Conservation (phyloP, 1,140 invertebrate species). For the Triops longicaudatus region DNA sequence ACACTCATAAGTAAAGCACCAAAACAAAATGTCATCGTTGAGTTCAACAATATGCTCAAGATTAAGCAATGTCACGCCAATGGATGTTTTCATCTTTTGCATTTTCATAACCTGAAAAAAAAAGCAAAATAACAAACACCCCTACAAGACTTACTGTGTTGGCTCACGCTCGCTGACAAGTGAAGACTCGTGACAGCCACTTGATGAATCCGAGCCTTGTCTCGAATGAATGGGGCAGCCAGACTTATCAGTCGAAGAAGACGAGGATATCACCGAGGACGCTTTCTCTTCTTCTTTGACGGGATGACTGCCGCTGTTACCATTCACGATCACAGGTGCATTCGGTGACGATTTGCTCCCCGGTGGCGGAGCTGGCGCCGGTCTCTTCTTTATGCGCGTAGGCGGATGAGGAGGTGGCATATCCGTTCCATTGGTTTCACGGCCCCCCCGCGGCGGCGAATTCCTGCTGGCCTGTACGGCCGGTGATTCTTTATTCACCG, state of each 20-base stretch:
- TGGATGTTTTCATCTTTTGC: background rate
- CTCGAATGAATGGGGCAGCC: conserved; percentile 50
- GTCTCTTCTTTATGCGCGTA: conserved; percentile 34
- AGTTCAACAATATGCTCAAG: no score
- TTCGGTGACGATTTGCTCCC: conserved; percentile 10
- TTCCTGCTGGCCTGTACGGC: background rate
- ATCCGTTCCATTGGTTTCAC: background rate
- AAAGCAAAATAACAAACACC: background rate
- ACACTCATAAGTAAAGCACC: no score
- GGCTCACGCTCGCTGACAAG: conserved; percentile 48
- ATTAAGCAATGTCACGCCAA: no score
- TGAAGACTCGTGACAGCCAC: conserved; percentile 64
- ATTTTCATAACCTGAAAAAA: background rate
- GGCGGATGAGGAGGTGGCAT: background rate
- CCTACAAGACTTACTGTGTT: conserved; percentile 35
- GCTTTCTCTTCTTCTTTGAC: background rate
- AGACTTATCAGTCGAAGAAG: conserved; percentile 35
- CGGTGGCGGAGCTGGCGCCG: conserved; percentile 34
- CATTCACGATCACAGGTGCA: background rate
- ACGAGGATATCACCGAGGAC: conserved; percentile 21
- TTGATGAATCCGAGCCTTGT: conserved; percentile 61
- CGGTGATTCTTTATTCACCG: background rate
- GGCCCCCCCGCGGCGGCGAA: background rate
- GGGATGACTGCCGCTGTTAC: background rate
- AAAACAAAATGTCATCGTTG: no score